Base-by-base conservation (phyloP, 2,113 vertebrate genomes). In the Megaleporinus macrocephalus region DNA sequence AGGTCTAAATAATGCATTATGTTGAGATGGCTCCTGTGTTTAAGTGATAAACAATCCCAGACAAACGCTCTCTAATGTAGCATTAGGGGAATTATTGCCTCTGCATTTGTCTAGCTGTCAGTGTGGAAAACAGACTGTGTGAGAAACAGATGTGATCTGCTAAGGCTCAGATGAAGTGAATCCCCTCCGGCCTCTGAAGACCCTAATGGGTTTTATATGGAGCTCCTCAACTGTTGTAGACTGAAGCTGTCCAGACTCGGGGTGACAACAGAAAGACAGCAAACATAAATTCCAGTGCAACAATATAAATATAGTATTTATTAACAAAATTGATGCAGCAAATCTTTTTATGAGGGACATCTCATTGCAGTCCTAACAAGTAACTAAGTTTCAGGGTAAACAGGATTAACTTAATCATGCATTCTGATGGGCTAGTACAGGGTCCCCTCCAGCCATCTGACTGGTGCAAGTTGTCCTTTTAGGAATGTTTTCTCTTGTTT, bases 1-100 rank as follows among this genome's bases (percentile, higher is more conserved):
- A 80, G 59, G 78, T 80, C 65, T 80, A 65, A 76, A 82, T 83
- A 79, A 82, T 81, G 77, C 63, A 81, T 81, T 84, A 76, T 59
- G 65, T 75, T 80, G 66, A 80, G 83, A 83, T 77, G 81, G 76
- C 83, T 85, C 83, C 73, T 87, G 83, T 85, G 78, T 79, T 30
- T 86, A 83, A 81, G 82, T 85, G 80, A 86, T 87, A 85, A 89
- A 89, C 80, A 87, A 85, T 83, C 84, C 74, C 70, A 72, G 69
- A 72, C 59, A 81, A 83, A 71, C 68, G 61, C 81, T 78, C 74
- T 78, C 78, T 61, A 70, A 85, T 70, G 69, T 79, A 80, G 69
- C 78, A 75, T 85, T 77, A 57, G 14, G 20, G 76, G 81, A 86
- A 78, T 86, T 86, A 78, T 86, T 84, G 76, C 62, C 41, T 49